Evolutionary conservation across 2,113 vertebrate species (phyloP).

Genomic region (Dolichotis patagonum): DNA sequence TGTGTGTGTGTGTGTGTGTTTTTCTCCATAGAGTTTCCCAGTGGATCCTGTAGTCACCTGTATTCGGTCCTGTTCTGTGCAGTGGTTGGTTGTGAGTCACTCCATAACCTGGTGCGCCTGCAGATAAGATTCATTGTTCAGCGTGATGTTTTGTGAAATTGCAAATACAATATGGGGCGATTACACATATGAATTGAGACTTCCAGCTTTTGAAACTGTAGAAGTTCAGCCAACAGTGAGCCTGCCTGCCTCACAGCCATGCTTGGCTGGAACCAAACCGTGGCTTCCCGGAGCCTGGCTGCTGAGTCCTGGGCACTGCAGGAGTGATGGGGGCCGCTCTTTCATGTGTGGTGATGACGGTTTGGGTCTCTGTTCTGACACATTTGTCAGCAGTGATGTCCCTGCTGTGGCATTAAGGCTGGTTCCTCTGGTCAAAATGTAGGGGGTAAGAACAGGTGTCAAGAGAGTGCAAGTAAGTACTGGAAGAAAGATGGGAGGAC

Average conservation of each 20-base stretch:
- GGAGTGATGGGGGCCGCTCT: background rate
- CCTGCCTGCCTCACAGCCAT: background rate
- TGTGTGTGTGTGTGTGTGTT: no score
- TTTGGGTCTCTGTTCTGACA: background rate
- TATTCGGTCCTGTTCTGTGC: background rate
- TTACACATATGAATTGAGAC: background rate
- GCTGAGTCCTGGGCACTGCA: background rate
- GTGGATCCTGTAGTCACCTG: background rate
- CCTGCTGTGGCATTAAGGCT: background rate
- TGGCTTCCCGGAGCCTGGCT: background rate
- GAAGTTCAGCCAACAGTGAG: background rate
- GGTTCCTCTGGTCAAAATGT: background rate
- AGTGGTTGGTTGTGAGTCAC: background rate
- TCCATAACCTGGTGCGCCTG: background rate
- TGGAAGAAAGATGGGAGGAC: no score
- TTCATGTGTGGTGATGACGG: background rate
- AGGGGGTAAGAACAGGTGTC: background rate
- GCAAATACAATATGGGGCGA: background rate
- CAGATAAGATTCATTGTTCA: background rate
- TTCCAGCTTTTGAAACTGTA: background rate
- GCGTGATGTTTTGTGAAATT: background rate
- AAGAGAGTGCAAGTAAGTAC: background rate
- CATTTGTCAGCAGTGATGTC: background rate
- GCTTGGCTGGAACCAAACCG: background rate
- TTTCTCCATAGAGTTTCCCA: background rate